These are phyloP conservation scores for Callaeas wilsoni DNA, from an alignment of 2,113 vertebrate genomes.

Conservation along the genomic window DNA sequence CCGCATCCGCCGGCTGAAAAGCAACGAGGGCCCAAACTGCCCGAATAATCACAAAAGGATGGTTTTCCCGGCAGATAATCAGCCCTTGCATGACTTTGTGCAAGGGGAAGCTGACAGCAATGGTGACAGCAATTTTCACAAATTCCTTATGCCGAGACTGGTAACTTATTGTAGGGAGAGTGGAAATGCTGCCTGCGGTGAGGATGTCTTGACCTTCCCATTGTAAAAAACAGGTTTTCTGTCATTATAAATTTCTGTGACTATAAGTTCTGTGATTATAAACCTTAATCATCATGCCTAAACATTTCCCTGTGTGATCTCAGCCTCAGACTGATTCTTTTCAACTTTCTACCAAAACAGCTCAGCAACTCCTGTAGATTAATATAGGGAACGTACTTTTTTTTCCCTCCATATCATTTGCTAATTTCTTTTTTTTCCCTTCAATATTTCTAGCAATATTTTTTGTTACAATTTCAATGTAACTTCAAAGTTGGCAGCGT, in stretches of 20 bases:
- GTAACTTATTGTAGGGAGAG: not conserved
- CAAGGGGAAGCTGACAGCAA: not conserved
- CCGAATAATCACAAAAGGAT: not conserved
- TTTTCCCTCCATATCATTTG: not conserved
- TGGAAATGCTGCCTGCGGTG: not conserved
- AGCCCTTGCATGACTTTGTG: not conserved
- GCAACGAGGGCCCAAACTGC: not conserved
- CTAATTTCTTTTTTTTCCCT: fast-evolving
- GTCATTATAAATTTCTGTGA: not conserved
- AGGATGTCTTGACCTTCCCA: not conserved
- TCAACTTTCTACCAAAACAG: not conserved
- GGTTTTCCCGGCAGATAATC: not conserved
- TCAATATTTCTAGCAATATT: not conserved
- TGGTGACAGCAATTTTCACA: not conserved
- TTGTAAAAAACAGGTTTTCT: not conserved
- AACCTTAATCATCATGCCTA: not conserved
- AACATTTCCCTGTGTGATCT: not conserved
- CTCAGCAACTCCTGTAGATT: not conserved
- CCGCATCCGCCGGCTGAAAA: fast-evolving
- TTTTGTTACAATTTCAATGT: not conserved
- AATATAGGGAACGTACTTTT: not conserved
- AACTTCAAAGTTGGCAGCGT: not conserved
- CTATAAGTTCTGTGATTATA: not conserved
- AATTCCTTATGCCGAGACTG: fast-evolving
- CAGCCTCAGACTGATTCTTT: not conserved